Evolutionary conservation across 2,113 vertebrate genomes (phyloP).

Genomic region (Cichladusa arquata): DNA sequence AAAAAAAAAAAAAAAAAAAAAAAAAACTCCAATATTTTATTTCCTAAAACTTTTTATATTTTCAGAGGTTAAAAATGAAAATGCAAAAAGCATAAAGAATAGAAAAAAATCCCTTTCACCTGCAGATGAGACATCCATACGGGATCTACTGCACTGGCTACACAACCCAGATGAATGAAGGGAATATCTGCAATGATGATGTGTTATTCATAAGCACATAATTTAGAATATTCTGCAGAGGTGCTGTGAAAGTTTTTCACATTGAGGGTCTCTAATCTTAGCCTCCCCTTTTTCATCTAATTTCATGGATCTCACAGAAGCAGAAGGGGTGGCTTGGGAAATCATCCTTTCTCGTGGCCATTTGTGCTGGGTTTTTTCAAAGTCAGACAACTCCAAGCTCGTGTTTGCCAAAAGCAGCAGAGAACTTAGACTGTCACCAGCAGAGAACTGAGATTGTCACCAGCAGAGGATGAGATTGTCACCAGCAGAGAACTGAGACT

Average conservation of each 20-base stretch:
- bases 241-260: background rate
- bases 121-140: background rate
- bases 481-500: no score
- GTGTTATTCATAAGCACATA: background rate
- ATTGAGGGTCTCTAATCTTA: background rate
- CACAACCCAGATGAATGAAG: background rate
- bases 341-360: background rate
- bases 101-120: background rate
- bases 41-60: background rate
- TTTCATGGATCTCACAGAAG: background rate
- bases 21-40: background rate
- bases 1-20: background rate
- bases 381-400: background rate
- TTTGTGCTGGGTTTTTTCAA: background rate
- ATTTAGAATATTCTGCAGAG: background rate
- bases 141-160: background rate
- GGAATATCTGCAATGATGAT: background rate
- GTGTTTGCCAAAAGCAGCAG: background rate
- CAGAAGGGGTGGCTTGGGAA: background rate
- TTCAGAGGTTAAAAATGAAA: background rate
- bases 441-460: no score
- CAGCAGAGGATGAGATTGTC: no score
- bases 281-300: background rate
- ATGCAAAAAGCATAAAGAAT: background rate
- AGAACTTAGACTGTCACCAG: background rate